Evolutionary conservation across 2,113 vertebrate species (phyloP).

Genomic region (Ptychochromis oligacanthus): DNA sequence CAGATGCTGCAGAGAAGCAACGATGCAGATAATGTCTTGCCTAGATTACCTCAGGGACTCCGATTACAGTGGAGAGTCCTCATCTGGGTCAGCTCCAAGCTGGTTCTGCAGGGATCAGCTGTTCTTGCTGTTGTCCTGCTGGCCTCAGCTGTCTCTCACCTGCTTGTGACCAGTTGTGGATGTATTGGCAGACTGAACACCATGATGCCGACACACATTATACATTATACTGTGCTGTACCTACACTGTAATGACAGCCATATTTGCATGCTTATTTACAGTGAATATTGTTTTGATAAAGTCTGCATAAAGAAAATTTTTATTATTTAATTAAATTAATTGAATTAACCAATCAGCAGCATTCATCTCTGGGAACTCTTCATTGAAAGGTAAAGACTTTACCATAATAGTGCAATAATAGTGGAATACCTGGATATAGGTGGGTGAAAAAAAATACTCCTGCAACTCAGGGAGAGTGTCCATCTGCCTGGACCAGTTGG

Average conservation of each 20-base stretch:
- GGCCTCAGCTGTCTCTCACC: constrained; percentile 77
- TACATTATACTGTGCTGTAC: neutral
- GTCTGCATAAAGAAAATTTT: neutral
- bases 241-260: neutral
- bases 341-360: neutral
- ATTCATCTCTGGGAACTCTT: neutral
- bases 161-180: constrained; percentile 51
- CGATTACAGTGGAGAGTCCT: constrained; percentile 63
- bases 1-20: constrained; percentile 70
- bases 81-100: constrained; percentile 69
- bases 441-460: neutral
- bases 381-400: neutral
- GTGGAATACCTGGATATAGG: neutral
- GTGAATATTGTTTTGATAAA: neutral
- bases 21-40: constrained; percentile 72
- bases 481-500: neutral
- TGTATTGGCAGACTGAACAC: neutral
- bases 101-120: constrained; percentile 70
- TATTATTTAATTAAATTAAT: neutral
- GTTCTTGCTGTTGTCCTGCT: constrained; percentile 43
- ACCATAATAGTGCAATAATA: neutral
- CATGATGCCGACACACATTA: neutral
- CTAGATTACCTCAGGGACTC: constrained; percentile 73
- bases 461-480: neutral
- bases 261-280: neutral